phyloP scores from a whole-genome alignment of 2,797 vertebrate genomes.

The Lophura swinhoii region DNA sequence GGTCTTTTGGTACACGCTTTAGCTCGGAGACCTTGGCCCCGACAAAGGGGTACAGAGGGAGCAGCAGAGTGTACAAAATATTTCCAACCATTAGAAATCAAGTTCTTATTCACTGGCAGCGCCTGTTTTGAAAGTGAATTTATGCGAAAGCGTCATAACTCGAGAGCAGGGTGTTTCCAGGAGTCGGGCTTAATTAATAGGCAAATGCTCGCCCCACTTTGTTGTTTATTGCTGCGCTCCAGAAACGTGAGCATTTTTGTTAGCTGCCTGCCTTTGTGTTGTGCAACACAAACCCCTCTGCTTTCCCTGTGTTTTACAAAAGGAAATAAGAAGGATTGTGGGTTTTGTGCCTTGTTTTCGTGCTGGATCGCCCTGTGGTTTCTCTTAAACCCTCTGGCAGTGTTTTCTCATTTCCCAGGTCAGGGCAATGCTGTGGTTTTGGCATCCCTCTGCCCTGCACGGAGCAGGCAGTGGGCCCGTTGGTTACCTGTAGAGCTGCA shows the following conservation, averaged over 20 bases:
- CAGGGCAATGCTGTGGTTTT: not conserved
- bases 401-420: not conserved
- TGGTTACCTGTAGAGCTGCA: not conserved
- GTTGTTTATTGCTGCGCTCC: accelerated
- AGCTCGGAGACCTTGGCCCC: constrained; percentile 59
- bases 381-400: too few relatives aligned
- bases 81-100: constrained; percentile 61
- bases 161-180: not conserved
- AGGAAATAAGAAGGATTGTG: accelerated
- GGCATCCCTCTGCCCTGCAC: not conserved
- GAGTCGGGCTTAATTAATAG: not conserved
- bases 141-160: not conserved
- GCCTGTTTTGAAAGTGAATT: constrained; percentile 48
- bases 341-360: accelerated
- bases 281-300: not conserved
- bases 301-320: not conserved
- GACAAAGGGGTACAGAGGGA: constrained; percentile 72
- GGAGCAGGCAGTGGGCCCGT: not conserved
- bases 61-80: constrained; percentile 71
- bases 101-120: constrained; percentile 49
- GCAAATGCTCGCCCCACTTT: accelerated
- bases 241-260: not conserved
- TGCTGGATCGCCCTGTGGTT: not conserved
- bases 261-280: not conserved
- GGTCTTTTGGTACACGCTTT: constrained; percentile 77